Conservation (phyloP, 2,888 invertebrate genomes). For the Psylliodes chrysocephalus region DNA sequence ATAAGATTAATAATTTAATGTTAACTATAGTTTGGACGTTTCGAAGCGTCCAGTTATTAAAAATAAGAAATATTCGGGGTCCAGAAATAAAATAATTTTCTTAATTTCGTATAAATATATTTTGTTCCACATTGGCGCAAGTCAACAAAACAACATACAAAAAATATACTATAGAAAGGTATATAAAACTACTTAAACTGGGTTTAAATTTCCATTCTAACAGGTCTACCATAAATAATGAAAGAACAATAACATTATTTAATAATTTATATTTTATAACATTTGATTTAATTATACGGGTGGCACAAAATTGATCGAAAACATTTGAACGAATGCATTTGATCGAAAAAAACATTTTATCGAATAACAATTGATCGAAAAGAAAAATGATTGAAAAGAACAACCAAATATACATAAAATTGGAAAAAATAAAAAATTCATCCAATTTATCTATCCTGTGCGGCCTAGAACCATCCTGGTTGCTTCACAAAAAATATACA, state of each 20-base stretch:
- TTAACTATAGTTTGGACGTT: constrained; percentile 8
- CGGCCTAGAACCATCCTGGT: no score
- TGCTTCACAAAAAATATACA: no score
- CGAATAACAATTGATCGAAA: no score
- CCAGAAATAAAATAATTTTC: constrained; percentile 49
- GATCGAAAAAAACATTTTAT: no score
- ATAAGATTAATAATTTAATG: constrained; percentile 31
- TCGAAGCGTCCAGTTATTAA: background rate
- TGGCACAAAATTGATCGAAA: no score
- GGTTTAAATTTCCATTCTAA: constrained; percentile 10
- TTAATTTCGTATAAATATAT: constrained; percentile 65
- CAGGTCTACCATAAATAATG: constrained; percentile 3
- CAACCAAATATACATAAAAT: no score
- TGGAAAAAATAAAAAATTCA: no score
- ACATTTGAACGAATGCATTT: no score
- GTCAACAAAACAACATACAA: constrained; percentile 65
- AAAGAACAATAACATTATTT: background rate
- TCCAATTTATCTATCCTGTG: no score
- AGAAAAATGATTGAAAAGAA: no score
- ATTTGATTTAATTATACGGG: no score
- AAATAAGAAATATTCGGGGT: constrained; percentile 19
- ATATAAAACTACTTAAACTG: constrained; percentile 59
- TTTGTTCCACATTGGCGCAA: constrained; percentile 66
- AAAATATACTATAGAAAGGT: constrained; percentile 63
- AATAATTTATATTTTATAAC: no score